These are phyloP conservation scores for Hypomesus transpacificus DNA, from an alignment of 2,113 vertebrate species.

Conservation along the genomic window DNA sequence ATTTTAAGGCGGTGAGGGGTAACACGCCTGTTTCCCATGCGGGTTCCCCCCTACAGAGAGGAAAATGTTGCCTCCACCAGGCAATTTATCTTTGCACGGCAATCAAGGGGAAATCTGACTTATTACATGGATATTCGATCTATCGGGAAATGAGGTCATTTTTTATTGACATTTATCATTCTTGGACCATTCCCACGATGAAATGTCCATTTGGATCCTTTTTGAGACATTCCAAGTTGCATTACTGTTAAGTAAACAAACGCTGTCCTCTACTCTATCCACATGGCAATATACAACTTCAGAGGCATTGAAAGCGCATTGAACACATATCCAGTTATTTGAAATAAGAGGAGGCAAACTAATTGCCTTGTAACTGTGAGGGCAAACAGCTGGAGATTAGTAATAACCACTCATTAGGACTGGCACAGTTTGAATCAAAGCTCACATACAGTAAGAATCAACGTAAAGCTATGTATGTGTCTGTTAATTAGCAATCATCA, in stretches of 20 bases:
- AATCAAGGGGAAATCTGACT: slow-evolving; percentile 83
- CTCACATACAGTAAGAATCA: slow-evolving; percentile 23
- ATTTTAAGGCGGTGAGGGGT: slow-evolving; percentile 81
- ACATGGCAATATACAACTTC: background rate
- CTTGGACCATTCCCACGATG: slow-evolving; percentile 45
- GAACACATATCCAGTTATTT: slow-evolving; percentile 4
- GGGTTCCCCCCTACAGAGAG: slow-evolving; percentile 71
- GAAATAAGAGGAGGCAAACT: slow-evolving; percentile 39
- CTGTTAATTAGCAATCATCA: slow-evolving; percentile 38
- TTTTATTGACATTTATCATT: slow-evolving; percentile 78
- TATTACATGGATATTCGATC: slow-evolving; percentile 83
- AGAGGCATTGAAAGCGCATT: no score
- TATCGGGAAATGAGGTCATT: slow-evolving; percentile 81
- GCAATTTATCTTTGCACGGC: slow-evolving; percentile 90
- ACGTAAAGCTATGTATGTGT: slow-evolving; percentile 24
- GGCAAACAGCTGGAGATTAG: slow-evolving; percentile 63
- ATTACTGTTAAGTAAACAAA: background rate
- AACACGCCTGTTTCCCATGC: slow-evolving; percentile 76
- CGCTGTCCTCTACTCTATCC: background rate
- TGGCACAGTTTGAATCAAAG: slow-evolving; percentile 41
- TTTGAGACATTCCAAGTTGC: slow-evolving; percentile 1
- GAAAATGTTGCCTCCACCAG: slow-evolving; percentile 80
- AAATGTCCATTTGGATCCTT: background rate
- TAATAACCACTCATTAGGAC: slow-evolving; percentile 58
- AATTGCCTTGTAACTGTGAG: slow-evolving; percentile 53